Evolutionary conservation across 1,140 invertebrate genomes (phyloP).

Genomic region (Cyclargus thomasi): DNA sequence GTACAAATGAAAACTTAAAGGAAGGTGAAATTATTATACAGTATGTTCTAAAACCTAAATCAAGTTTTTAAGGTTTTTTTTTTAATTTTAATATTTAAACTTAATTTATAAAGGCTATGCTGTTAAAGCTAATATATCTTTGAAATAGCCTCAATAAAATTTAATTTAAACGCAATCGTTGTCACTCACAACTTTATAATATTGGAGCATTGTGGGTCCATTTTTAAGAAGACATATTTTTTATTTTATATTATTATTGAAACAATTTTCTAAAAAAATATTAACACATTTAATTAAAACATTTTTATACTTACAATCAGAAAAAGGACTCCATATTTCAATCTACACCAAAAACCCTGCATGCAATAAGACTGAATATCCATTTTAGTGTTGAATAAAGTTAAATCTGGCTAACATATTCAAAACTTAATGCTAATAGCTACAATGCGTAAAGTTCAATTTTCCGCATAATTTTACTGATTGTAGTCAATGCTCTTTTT

Average conservation of each 20-base stretch:
- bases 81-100: background rate
- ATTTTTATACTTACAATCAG: background rate
- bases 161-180: background rate
- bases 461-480: too few relatives aligned
- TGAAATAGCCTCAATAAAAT: background rate
- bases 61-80: background rate
- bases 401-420: background rate
- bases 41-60: background rate
- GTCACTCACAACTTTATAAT: background rate
- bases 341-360: background rate
- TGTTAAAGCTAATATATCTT: background rate
- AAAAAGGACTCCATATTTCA: background rate
- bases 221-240: background rate
- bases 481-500: background rate
- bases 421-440: too few relatives aligned
- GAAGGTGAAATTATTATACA: background rate
- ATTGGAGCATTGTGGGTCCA: background rate
- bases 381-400: background rate
- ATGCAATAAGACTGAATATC: background rate
- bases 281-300: too few relatives aligned
- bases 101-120: background rate
- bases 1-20: background rate
- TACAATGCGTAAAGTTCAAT: too few relatives aligned
- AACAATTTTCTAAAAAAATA: too few relatives aligned
- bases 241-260: too few relatives aligned